Base-by-base conservation (phyloP, 1,140 invertebrate species). In the Drosophila lini region DNA sequence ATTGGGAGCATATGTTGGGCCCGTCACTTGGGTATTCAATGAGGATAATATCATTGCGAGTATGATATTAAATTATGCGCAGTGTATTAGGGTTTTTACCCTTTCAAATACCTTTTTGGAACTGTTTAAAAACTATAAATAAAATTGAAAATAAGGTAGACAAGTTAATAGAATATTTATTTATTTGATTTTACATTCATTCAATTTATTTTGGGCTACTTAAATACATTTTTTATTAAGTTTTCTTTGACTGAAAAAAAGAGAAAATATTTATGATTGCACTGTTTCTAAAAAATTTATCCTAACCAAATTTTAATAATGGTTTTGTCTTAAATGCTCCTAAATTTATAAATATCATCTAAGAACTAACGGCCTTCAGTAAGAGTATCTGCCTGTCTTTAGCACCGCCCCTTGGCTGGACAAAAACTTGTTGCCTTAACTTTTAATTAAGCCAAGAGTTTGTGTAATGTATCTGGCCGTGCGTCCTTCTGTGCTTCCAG, bases 381-480 rank as follows among this genome's bases (percentile, higher is more conserved):
- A 59, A 83, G 81, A 45, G 76, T 71, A 84, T 80, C 22, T 28
- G 16, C n/a, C 2, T 52, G 64, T 68, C 42, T 22, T 13, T 32
- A 13, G 5, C 5, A 36, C 3, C 28, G 5, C 10, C n/a, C 13
- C 47, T 10, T 10, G 13, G 55, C 16, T 10, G 31, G 15, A 52
- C 52, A 7, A 80, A 68, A 75, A 59, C 74, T 84, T 86, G 74
- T 68, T 77, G 74, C 63, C 74, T 79, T 63, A 75, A 85, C 82
- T 88, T 85, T 85, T 88, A 85, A 85, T 85, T 85, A 88, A 88
- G 83, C 79, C 69, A 79, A 80, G 74, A 86, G 81, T 83, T 83
- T 77, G 67, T 76, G 73, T 76, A 52, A 73, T 79, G 71, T 65
- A 65, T 65, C 42, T 57, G 44, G 42, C 59, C 31, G 36, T 74